Evolutionary conservation across 2,113 vertebrate genomes (phyloP).

Genomic region (Tiliqua scincoides): DNA sequence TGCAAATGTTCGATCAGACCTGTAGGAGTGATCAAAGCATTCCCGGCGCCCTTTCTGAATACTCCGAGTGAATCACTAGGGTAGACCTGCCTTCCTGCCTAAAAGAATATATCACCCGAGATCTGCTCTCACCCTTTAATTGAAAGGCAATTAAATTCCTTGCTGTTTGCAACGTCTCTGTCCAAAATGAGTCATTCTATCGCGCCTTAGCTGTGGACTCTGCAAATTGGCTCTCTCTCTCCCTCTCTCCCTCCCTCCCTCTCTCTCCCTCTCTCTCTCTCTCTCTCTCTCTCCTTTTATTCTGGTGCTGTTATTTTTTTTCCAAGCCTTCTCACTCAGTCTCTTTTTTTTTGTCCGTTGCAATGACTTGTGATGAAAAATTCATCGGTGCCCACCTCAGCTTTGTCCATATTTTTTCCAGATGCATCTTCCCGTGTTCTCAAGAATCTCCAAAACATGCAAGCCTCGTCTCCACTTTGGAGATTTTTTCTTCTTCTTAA

Average conservation of each 20-base stretch:
- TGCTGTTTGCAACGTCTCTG: not conserved
- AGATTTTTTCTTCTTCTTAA: not conserved
- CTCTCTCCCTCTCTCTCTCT: not conserved
- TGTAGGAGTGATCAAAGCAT: not conserved
- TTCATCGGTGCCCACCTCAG: not conserved
- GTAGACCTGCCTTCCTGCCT: not conserved
- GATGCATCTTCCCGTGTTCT: not conserved
- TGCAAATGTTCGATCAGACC: not conserved
- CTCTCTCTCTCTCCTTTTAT: not conserved
- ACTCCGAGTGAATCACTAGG: not conserved
- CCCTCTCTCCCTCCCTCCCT: too few relatives aligned
- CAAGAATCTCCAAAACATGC: not conserved
- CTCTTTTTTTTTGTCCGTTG: not conserved
- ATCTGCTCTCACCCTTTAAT: conserved; percentile 8
- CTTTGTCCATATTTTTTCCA: not conserved
- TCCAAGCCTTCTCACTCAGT: not conserved
- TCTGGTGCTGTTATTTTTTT: not conserved
- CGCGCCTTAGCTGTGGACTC: not conserved
- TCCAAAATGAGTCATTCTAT: conserved; percentile 1
- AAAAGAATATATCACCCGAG: not conserved
- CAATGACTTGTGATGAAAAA: not conserved
- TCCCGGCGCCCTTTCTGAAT: not conserved
- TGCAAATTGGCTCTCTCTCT: not conserved
- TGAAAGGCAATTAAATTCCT: conserved; percentile 18
- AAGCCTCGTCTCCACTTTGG: not conserved